Conservation (phyloP, 2,113 vertebrate genomes). For the Macquaria ambigua region DNA sequence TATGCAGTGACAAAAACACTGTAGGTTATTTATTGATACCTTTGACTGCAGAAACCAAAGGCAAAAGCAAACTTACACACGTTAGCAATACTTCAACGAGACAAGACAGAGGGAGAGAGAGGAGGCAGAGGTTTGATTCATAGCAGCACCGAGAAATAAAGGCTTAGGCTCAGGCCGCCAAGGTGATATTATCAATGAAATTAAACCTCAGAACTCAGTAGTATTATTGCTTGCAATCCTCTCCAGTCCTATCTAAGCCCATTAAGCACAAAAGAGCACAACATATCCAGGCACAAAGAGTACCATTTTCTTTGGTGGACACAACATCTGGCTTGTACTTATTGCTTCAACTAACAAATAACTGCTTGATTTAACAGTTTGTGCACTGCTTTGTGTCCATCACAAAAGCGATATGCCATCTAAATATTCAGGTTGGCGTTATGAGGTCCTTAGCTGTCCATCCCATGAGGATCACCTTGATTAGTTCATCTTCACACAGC, state of each 20-base stretch:
- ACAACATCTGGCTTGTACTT: background rate
- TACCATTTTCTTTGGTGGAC: conserved; percentile 13
- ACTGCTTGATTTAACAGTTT: background rate
- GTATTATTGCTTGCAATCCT: conserved; percentile 65
- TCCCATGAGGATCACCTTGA: conserved; percentile 6
- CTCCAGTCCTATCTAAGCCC: conserved; percentile 50
- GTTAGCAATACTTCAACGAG: conserved; percentile 20
- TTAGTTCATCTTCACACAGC: background rate
- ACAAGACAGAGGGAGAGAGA: conserved; percentile 17
- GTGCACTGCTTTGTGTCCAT: background rate
- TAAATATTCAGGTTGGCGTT: background rate
- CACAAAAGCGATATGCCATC: background rate
- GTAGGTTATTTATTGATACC: conserved; percentile 9
- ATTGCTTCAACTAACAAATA: conserved; percentile 6
- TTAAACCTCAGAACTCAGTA: conserved; percentile 66
- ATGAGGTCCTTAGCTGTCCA: background rate
- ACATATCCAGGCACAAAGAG: conserved; percentile 23
- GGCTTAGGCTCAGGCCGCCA: conserved; percentile 59
- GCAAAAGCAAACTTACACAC: conserved; percentile 37
- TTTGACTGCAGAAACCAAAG: conserved; percentile 10
- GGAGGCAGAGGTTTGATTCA: conserved; percentile 52
- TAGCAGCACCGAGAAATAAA: conserved; percentile 33
- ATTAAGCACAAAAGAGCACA: conserved; percentile 57
- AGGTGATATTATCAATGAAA: conserved; percentile 79
- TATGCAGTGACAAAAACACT: background rate